Evolutionary conservation across 2,113 vertebrate species (phyloP), one percentile per base, ranked within the genome.

Genomic region (Triplophysa rosa): DNA sequence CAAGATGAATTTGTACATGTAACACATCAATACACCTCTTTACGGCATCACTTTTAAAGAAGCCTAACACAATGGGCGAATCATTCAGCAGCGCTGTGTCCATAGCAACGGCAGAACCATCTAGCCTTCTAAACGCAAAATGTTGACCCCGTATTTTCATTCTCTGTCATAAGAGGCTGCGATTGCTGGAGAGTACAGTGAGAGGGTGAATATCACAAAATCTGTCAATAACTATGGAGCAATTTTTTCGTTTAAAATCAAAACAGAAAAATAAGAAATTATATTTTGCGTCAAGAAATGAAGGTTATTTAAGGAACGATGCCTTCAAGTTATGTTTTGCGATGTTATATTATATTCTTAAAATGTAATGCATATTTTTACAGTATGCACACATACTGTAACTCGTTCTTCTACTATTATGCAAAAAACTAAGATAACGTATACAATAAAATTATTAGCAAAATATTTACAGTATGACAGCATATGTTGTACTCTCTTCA

Each of bases 81-180:
- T 71, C 77, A 80, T 82, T 77, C 59, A 64, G 70, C 59, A 80
- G 78, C 56, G 29, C 81, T 56, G 73, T 64, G 79, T 67, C 80
- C 76, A 87, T 81, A 79, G 74, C 79, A 87, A 89, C 84, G 42
- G 80, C 81, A 86, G 69, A 85, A 85, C 76, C 82, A 84, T 79
- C 29, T 71, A 14, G 6, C 76, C 77, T 67, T 64, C 69, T 6
- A 9, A 75, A 85, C 37, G 70, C 49, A 52, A 76, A 65, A 56
- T 77, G 66, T 77, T 71, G 75, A 77, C 70, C 79, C 67, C 66
- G 45, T 59, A 68, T 62, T 82, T 54, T 58, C 26, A 54, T 82
- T 80, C 80, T 77, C 70, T 69, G 77, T 62, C 64, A 84, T 63
- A 64, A 59, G 69, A 78, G 80, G 82, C 23, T 47, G 19, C 67